These are phyloP conservation scores for Lucilia sericata DNA, from an alignment of 1,140 invertebrate genomes.

Conservation along the genomic window DNA sequence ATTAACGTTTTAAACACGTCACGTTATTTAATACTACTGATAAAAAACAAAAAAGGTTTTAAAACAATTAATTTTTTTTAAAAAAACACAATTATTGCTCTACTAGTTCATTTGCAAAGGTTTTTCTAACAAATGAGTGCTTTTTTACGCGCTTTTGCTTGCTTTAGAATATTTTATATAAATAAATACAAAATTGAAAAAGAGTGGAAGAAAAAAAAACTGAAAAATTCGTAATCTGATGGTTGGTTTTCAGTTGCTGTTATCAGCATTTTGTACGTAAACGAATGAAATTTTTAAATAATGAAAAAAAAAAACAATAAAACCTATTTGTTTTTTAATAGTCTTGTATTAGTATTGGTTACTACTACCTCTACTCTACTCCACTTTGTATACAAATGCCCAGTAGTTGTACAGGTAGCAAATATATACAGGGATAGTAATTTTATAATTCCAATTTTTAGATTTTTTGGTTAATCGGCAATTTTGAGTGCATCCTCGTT, in stretches of 20 bases:
- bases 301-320: constrained; percentile 15
- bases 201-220: background rate
- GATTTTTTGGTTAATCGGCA: too few relatives aligned
- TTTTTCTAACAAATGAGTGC: constrained; percentile 39
- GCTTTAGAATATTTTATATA: constrained; percentile 31
- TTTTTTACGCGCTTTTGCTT: constrained; percentile 37
- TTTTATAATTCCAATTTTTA: too few relatives aligned
- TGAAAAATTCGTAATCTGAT: constrained; percentile 29
- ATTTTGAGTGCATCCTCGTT: too few relatives aligned
- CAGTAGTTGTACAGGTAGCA: background rate
- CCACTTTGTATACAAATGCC: background rate
- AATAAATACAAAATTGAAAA: constrained; percentile 4
- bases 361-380: background rate
- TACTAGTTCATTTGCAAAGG: background rate
- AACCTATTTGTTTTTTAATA: background rate
- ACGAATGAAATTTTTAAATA: background rate
- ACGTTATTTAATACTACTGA: constrained; percentile 36
- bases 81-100: background rate
- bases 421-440: too few relatives aligned
- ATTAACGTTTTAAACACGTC: background rate
- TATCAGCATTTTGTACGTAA: constrained; percentile 27
- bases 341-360: background rate
- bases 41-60: background rate
- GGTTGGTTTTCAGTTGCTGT: constrained; percentile 15
- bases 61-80: background rate